phyloP scores from a whole-genome alignment of 2,113 vertebrate genomes.

The Oxyruncus cristatus region DNA sequence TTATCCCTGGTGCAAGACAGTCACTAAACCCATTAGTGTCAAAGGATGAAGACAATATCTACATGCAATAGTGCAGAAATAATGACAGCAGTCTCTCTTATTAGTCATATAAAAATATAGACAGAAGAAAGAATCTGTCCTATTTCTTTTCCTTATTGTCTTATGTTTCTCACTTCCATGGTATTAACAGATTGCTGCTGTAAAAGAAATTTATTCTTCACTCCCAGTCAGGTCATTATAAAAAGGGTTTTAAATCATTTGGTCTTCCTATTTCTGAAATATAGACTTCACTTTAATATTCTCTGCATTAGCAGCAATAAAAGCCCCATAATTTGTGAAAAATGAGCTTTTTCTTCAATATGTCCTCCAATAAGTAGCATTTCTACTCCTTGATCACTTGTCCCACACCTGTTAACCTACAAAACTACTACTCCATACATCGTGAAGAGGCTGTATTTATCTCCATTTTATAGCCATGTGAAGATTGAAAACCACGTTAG shows the following conservation, averaged over 20 bases:
- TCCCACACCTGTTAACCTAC: slow-evolving; percentile 38
- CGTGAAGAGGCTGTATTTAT: background rate
- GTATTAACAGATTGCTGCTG: slow-evolving; percentile 69
- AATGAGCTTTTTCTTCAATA: slow-evolving; percentile 69
- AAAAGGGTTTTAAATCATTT: slow-evolving; percentile 75
- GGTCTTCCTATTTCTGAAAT: slow-evolving; percentile 75
- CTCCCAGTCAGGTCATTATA: slow-evolving; percentile 74
- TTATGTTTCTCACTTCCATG: slow-evolving; percentile 17
- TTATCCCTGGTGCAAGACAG: background rate
- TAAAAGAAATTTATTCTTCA: slow-evolving; percentile 78
- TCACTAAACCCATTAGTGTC: background rate
- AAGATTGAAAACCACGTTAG: slow-evolving; percentile 2
- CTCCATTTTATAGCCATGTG: background rate
- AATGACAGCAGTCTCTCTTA: background rate
- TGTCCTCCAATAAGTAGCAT: slow-evolving; percentile 51
- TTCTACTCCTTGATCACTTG: slow-evolving; percentile 33
- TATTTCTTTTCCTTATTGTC: slow-evolving; percentile 1
- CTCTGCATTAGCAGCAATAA: slow-evolving; percentile 73
- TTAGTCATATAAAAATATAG: background rate
- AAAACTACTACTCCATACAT: background rate
- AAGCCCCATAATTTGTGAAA: slow-evolving; percentile 75
- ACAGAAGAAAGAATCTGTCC: background rate
- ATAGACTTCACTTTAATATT: slow-evolving; percentile 78
- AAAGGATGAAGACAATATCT: background rate
- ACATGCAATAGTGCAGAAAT: background rate